phyloP scores from a whole-genome alignment of 2,797 vertebrate species.

The Zalophus californianus region DNA sequence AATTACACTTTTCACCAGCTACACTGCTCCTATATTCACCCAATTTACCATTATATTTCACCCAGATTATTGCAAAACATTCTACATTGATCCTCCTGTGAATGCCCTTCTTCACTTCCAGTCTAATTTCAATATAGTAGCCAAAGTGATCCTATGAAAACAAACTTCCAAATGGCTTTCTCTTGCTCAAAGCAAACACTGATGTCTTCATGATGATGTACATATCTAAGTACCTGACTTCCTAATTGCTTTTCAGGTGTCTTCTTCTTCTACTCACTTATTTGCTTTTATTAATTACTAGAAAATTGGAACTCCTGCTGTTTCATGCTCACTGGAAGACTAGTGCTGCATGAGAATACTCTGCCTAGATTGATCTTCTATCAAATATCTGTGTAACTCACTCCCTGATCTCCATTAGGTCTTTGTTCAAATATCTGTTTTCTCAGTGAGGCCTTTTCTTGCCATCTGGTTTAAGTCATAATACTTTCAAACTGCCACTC shows the following conservation, averaged over 20 bases:
- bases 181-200: neutral
- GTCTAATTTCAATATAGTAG: neutral
- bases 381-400: neutral
- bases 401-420: neutral
- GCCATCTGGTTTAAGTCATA: neutral
- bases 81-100: neutral
- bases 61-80: neutral
- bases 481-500: neutral
- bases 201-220: neutral
- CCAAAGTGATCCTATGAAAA: neutral
- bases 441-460: neutral
- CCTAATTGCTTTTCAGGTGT: neutral
- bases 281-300: neutral
- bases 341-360: neutral
- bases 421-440: neutral
- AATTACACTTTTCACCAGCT: neutral
- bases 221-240: neutral
- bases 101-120: neutral
- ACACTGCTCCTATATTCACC: neutral
- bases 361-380: neutral
- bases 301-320: neutral
- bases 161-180: neutral
- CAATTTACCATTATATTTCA: neutral
- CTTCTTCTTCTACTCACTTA: neutral
- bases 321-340: neutral